Evolutionary conservation across 2,113 vertebrate genomes (phyloP), one percentile per base, ranked within the genome.

Genomic region (Carassius carassius): DNA sequence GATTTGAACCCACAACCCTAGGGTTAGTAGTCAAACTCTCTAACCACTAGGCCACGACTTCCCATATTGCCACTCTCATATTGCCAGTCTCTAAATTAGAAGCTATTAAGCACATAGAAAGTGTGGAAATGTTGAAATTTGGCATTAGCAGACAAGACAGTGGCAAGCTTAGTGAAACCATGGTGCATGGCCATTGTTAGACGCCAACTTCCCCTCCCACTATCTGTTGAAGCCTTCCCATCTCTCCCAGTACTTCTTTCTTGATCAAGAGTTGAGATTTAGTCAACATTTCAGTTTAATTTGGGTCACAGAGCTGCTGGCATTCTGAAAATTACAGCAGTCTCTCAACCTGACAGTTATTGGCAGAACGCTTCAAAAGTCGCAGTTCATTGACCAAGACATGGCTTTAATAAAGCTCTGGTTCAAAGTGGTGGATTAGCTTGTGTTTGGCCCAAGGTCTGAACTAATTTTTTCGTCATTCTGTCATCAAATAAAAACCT

Each of bases 401-500:
- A 81, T 81, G 60, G 63, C 25, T 81, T 81, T 56, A 54, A 69
- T 51, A 81, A 69, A 51, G 63, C 25, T 67, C 44, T 81, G 79
- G 79, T 81, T 67, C 17, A 54, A 56, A 47, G 63, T 63, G 63
- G 44, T 54, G 44, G 44, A 81, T 49, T 81, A 70, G 62, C 19
- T 69, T 81, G 65, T 69, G 47, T 70, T 81, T 81, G 78, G 78
- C 78, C 60, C 78, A 51, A 49, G 16, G 62, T 81, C 79, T 81
- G 79, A 69, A 81, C 5, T n/a, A 70, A 49, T 81, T 4, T 70
- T 70, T 81, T 35, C 62, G 7, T 65, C 60, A 29, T 49, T 81
- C 65, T 81, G 79, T 81, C 79, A 81, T 81, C 63, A 56, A 70
- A 70, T 56, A 29, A n/a, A 81, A 81, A 70, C 78, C 78, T 81